Evolutionary conservation across 2,113 vertebrate genomes (phyloP).

Genomic region (Campylorhamphus procurvoides): DNA sequence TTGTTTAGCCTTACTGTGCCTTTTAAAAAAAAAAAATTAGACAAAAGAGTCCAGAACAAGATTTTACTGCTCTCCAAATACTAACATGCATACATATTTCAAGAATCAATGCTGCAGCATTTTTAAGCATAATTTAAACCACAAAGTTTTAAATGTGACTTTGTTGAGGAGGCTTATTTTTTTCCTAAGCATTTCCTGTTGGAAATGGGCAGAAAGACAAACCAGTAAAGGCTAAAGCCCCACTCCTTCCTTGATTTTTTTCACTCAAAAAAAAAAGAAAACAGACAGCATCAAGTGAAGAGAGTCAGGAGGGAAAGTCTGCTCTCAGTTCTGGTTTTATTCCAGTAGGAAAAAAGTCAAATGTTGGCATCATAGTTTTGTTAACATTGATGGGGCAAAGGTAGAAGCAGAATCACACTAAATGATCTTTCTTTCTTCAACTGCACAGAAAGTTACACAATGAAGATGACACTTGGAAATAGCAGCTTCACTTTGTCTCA

Average conservation of each 20-base stretch:
- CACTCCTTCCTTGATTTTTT: neutral
- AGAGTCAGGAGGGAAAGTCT: neutral
- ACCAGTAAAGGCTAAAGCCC: neutral
- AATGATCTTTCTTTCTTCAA: neutral
- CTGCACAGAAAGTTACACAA: neutral
- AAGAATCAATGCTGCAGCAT: neutral
- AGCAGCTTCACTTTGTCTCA: neutral
- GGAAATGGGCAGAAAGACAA: neutral
- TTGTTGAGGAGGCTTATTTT: neutral
- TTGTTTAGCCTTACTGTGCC: neutral
- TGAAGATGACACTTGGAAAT: neutral
- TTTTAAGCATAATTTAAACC: neutral
- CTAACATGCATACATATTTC: neutral
- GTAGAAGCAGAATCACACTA: neutral
- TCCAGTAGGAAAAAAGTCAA: neutral
- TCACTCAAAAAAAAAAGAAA: neutral
- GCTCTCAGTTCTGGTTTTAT: neutral
- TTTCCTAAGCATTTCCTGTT: neutral
- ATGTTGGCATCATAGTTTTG: neutral
- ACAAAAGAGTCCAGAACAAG: neutral
- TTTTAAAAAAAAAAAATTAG: neutral
- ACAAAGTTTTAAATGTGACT: neutral
- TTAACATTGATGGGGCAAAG: neutral
- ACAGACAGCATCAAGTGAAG: neutral
- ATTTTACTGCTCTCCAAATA: neutral